These are phyloP conservation scores for Rhabdophis nuchalis DNA, from an alignment of 2,797 vertebrate species.

Conservation along the genomic window DNA sequence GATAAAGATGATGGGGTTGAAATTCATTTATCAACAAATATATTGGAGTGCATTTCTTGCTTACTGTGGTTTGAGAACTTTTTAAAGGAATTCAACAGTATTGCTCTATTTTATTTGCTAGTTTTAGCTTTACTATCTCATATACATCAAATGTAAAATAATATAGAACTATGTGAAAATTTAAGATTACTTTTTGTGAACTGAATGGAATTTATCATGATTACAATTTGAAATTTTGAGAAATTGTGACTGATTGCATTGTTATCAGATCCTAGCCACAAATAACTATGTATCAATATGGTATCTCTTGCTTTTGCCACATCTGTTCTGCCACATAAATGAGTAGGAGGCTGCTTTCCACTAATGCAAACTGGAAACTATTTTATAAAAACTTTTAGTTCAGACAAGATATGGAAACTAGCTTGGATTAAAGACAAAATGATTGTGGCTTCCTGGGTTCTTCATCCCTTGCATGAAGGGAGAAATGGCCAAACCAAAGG, in stretches of 20 bases:
- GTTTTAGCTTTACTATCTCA: constrained; percentile 55
- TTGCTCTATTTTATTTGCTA: constrained; percentile 54
- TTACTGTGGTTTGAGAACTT: constrained; percentile 76
- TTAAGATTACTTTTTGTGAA: neutral
- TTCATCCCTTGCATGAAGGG: neutral
- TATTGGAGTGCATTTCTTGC: constrained; percentile 49
- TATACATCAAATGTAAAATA: constrained; percentile 60
- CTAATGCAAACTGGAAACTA: neutral
- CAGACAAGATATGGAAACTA: neutral
- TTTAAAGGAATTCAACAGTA: constrained; percentile 27
- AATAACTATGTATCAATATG: neutral
- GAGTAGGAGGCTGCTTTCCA: neutral
- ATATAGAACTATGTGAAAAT: constrained; percentile 26
- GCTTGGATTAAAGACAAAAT: neutral
- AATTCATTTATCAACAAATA: neutral
- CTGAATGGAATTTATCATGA: neutral
- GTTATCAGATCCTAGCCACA: neutral
- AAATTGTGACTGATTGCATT: neutral
- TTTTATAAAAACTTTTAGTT: neutral
- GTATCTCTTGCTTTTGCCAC: neutral
- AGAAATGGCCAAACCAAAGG: neutral
- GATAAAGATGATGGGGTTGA: neutral
- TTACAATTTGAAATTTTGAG: constrained; percentile 1
- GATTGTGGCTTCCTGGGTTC: neutral
- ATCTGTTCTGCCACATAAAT: neutral